Evolutionary conservation across 2,888 invertebrate species (phyloP), one percentile per base, ranked within the genome.

Genomic region (Agrotis ipsilon): DNA sequence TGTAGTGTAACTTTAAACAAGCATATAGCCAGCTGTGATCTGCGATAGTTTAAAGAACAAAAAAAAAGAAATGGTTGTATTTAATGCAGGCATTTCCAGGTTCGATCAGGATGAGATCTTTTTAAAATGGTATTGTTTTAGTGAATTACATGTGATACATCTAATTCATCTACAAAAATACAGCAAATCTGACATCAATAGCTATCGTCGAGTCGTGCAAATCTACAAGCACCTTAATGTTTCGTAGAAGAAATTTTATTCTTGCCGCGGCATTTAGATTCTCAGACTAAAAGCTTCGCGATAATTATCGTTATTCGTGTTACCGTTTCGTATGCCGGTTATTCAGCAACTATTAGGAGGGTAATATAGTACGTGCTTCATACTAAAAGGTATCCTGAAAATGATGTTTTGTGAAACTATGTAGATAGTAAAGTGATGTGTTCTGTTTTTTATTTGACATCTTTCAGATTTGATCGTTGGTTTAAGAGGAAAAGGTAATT

Each of bases 281-380:
- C 84, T 78, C 75, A 78, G 78, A 82, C 84, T 83, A 83, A 83
- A 83, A 83, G 83, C 84, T 78, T 67, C n/a, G 54, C 51, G 55
- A 78, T 74, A 72, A 83, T 81, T 74, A 68, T 65, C 58, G 61
- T 83, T 75, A 83, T 75, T 71, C 66, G 54, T 74, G 70, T 64
- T 69, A 74, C 74, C 62, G 65, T 79, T 71, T 68, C 57, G 66
- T 74, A 64, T 65, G 45, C 32, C 6, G 16, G 63, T 58, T 54
- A 67, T 79, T 75, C 27, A 66, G n/a, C 39, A 75, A 75, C 69
- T 69, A 70, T 78, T 75, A 75, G 3, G 7, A 11, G 7, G 55
- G 46, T 57, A 27, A 75, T 67, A 57, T 71, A 75, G 49, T 75
- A 52, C 18, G 52, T 52, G 24, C 45, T 70, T 61, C 55, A 60